Evolutionary conservation across 2,888 invertebrate genomes (phyloP), one percentile per base, ranked within the genome.

Genomic region (Drosophila atripex): DNA sequence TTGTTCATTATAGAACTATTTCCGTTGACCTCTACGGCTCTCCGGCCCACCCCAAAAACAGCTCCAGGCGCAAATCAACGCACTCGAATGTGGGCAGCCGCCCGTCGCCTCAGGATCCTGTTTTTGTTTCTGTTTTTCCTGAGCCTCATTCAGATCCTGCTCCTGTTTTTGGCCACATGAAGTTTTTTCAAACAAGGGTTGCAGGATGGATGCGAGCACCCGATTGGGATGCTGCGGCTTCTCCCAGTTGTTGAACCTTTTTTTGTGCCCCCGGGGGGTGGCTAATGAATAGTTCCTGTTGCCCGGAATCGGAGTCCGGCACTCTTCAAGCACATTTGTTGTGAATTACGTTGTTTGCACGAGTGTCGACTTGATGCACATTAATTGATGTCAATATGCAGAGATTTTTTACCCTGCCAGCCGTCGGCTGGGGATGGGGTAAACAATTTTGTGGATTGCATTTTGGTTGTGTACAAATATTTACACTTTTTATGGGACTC

Each of bases 331-430:
- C 77, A 83, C 78, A 87, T 89, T 89, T 85, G 76, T 86, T 87
- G 80, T 86, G 71, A 88, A 86, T 89, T 89, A 89, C 74, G 78
- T 79, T 88, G 89, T 89, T 89, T 86, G 82, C 75, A 71, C 76
- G 76, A 86, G 76, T 78, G 88, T 88, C 89, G 88, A 88, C 88
- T 86, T 89, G 89, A 75, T 83, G 88, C 82, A 76, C 75, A 89
- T 86, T 88, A 88, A 88, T 88, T 89, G 89, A 88, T 89, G 88
- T 89, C 88, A 89, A 88, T 86, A 86, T 83, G 82, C 80, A 82
- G 76, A 51, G 73, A 75, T 83, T 78, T 87, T 71, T 73, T 45
- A 45, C 49, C 39, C 23, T 54, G 46, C 25, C 18, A 8, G 65
- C 35, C 9, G 21, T 39, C 35, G 32, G 8, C 23, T 35, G 43